A percentile compares a stretch with the other conserved stretches of the same genome.
phyloP scores from a whole-genome alignment of 2,888 invertebrate species.

The Xestoiulus laeticollis region DNA sequence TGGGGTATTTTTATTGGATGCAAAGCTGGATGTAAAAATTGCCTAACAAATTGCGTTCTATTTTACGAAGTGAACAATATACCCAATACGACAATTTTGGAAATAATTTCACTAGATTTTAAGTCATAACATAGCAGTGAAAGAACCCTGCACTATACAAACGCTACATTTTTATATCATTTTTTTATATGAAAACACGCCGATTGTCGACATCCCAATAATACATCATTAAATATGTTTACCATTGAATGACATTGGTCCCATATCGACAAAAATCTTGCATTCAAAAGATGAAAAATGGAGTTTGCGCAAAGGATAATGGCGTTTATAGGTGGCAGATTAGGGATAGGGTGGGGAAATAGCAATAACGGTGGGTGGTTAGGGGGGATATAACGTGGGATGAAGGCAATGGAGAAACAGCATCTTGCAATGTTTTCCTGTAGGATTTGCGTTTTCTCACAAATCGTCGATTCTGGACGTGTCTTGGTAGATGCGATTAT shows the following conservation, averaged over 20 bases:
- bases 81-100: neutral
- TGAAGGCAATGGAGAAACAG: neutral
- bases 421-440: neutral
- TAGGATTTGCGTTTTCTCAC: neutral
- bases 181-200: neutral
- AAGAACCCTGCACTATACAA: neutral
- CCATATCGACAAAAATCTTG: neutral
- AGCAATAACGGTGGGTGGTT: neutral
- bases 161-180: neutral
- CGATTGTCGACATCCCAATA: neutral
- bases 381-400: neutral
- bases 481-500: neutral
- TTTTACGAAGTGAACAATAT: neutral
- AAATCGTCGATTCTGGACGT: slow-evolving; percentile 41
- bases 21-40: neutral
- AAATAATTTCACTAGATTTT: neutral
- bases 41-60: neutral
- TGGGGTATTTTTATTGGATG: neutral
- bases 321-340: neutral
- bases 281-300: neutral
- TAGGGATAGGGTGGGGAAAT: neutral
- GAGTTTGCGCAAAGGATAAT: slow-evolving; percentile 1
- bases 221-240: neutral
- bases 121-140: neutral
- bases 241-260: neutral